Evolutionary conservation across 2,888 invertebrate species (phyloP).

Genomic region (Caenorhabditis sinica): DNA sequence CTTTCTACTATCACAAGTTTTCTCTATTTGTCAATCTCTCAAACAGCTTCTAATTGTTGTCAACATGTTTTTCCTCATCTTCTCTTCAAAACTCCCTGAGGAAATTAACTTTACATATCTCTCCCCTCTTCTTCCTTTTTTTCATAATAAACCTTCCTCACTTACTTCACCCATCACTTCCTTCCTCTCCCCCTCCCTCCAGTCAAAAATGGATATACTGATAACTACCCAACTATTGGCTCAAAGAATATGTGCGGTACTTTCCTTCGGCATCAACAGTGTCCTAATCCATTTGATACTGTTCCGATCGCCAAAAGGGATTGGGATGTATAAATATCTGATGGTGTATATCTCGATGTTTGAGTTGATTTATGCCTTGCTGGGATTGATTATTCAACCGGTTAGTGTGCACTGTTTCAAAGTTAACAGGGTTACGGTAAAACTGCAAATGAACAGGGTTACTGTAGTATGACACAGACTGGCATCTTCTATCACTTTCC

Average conservation of each 20-base stretch:
- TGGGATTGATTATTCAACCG: slow-evolving; percentile 19
- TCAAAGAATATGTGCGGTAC: slow-evolving; percentile 7
- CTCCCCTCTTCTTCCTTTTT: no score
- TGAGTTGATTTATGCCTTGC: slow-evolving; percentile 9
- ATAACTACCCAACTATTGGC: background rate
- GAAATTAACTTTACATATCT: background rate
- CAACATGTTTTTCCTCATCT: background rate
- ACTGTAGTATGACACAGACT: no score
- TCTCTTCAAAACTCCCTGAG: background rate
- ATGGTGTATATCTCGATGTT: slow-evolving; percentile 38
- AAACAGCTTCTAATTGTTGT: no score
- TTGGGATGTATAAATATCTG: slow-evolving; percentile 34
- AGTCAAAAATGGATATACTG: background rate
- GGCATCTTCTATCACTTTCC: no score
- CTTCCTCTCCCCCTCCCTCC: background rate
- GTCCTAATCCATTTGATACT: background rate
- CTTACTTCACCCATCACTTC: background rate
- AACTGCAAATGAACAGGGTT: no score
- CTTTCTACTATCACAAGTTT: no score
- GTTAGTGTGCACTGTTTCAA: background rate
- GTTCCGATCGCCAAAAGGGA: background rate
- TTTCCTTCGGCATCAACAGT: background rate
- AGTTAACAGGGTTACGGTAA: no score
- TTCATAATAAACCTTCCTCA: no score
- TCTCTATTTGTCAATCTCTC: no score